phyloP scores from a whole-genome alignment of 2,888 invertebrate species.

The Habroteleia sp. region DNA sequence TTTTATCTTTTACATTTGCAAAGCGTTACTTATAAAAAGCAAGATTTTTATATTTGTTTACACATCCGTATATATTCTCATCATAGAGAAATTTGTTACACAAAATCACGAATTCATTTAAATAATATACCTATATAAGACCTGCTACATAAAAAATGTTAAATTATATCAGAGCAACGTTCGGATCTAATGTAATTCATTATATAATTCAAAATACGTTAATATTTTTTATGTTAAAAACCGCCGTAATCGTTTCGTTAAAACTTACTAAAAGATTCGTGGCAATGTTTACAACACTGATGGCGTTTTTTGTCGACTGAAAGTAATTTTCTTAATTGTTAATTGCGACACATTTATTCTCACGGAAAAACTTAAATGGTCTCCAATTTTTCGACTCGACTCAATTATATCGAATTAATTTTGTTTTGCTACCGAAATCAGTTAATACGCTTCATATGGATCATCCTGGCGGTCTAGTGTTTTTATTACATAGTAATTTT shows the following conservation, averaged over 20 bases:
- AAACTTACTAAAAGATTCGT: conserved; percentile 21
- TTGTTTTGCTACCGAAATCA: background rate
- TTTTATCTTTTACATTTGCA: too few relatives aligned
- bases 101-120: background rate
- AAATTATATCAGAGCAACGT: conserved; percentile 3
- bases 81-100: too few relatives aligned
- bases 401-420: background rate
- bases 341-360: conserved; percentile 21
- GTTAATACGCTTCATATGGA: background rate
- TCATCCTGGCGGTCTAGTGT: too few relatives aligned
- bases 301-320: conserved; percentile 9
- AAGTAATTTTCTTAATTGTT: conserved; percentile 46
- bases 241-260: conserved; percentile 14
- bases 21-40: too few relatives aligned
- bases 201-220: conserved; percentile 16
- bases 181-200: conserved; percentile 40
- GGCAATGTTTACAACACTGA: conserved; percentile 25
- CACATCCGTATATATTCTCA: too few relatives aligned
- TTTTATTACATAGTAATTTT: too few relatives aligned
- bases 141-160: conserved; percentile 9
- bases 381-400: conserved; percentile 4
- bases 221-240: conserved; percentile 16
- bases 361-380: conserved; percentile 7
- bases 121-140: background rate
- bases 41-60: too few relatives aligned